Base-by-base conservation (phyloP, 2,797 vertebrate genomes). In the Notoglanidium macrostoma region DNA sequence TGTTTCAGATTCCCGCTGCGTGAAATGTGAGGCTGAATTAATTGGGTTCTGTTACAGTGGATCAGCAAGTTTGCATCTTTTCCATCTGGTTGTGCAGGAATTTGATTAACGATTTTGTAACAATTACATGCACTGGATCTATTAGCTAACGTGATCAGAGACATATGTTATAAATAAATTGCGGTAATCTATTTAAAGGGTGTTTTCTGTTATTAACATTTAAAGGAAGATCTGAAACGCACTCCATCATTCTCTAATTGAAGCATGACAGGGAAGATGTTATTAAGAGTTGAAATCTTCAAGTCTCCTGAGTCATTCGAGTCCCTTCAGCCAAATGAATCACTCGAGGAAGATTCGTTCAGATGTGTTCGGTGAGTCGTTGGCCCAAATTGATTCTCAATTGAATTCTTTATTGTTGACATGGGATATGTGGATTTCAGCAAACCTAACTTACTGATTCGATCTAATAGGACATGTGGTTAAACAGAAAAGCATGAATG, bases 21-120 rank as follows among this genome's bases (percentile, higher is more conserved):
- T 82, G 80, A 82, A 67, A 67, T 67, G 80, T 49, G 44, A 92
- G 93, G 95, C 94, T 96, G 96, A 96, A 97, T 98, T 98, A 98
- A 98, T 98, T 97, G 96, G 96, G 96, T 95, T 96, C 95, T 96
- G 96, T 97, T 97, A 97, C 96, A 94, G 95, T 94, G 96, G 96
- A 98, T 98, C 97, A 98, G 97, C 97, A 98, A 97, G 96, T 98
- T 97, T 97, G 97, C 97, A 97, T 97, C 94, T 97, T 93, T 95
- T 96, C 98, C 97, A 98, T 98, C 97, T 98, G 97, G 97, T 95
- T 96, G 95, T 96, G 95, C 95, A 95, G 96, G 96, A 97, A 96
- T 97, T 96, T 98, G 97, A 99, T 99, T 97, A 97, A 98, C 97
- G 92, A 90, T 93, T 93, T 91, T 92, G 87, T 90, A 91, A 83